These are phyloP conservation scores for Rhegmatorhina hoffmannsi DNA, from an alignment of 2,113 vertebrate genomes.

Conservation along the genomic window DNA sequence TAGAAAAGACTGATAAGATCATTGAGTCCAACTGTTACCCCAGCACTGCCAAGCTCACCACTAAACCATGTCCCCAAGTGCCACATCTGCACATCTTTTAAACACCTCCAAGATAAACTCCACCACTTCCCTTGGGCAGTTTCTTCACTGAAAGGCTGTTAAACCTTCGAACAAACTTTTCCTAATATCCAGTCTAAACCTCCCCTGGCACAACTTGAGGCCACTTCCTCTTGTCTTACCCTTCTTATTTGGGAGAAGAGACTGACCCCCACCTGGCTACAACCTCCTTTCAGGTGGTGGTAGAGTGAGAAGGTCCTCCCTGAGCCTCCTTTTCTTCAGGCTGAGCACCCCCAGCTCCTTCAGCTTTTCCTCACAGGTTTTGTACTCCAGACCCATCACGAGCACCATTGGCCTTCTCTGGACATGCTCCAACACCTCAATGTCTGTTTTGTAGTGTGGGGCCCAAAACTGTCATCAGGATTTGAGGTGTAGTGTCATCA, in stretches of 20 bases:
- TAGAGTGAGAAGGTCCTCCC: accelerated
- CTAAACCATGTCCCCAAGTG: background rate
- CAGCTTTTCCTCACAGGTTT: background rate
- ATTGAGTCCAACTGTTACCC: background rate
- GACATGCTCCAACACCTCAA: background rate
- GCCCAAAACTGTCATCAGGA: background rate
- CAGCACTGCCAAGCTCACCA: background rate
- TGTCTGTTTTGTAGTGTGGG: background rate
- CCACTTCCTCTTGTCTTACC: background rate
- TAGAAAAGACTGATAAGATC: background rate
- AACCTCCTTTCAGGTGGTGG: background rate
- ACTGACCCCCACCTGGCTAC: background rate
- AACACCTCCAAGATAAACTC: background rate
- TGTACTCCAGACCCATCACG: background rate
- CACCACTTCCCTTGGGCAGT: background rate
- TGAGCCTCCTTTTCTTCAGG: background rate
- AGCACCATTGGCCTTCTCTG: background rate
- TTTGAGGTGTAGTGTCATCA: background rate
- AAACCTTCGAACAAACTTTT: no score
- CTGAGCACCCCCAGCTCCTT: background rate
- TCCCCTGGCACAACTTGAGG: background rate
- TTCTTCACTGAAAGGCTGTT: no score
- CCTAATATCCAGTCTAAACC: background rate
- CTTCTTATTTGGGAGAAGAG: background rate
- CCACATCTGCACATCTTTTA: background rate